phyloP scores from a whole-genome alignment of 2,888 invertebrate species.

The Thereva unica region DNA sequence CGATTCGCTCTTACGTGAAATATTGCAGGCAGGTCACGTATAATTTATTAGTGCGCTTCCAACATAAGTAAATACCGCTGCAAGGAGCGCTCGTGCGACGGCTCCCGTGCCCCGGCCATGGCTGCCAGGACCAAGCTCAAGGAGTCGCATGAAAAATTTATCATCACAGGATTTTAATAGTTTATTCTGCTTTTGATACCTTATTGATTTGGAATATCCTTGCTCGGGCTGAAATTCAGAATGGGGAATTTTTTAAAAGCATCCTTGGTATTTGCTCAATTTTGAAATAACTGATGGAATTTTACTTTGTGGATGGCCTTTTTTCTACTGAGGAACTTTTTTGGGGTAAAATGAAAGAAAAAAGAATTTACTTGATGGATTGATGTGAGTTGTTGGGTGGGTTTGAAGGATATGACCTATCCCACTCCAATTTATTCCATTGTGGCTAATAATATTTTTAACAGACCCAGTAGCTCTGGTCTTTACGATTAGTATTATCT shows the following conservation, averaged over 20 bases:
- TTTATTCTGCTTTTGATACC: constrained; percentile 18
- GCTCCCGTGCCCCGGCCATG: background rate
- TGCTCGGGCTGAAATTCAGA: background rate
- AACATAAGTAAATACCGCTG: constrained; percentile 27
- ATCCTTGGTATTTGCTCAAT: too few species aligned
- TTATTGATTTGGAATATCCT: constrained; percentile 23
- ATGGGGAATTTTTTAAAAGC: background rate
- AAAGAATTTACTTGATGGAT: too few species aligned
- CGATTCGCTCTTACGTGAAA: constrained; percentile 21
- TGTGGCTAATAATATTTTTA: too few species aligned
- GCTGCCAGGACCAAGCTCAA: background rate
- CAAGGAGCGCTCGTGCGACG: constrained; percentile 12
- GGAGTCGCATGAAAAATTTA: constrained; percentile 30
- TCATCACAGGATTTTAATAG: constrained; percentile 23
- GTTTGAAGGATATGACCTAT: too few species aligned
- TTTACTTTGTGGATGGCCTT: too few species aligned
- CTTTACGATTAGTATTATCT: too few species aligned
- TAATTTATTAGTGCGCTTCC: constrained; percentile 40
- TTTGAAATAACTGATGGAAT: too few species aligned
- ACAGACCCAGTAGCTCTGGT: too few species aligned
- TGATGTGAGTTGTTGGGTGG: too few species aligned
- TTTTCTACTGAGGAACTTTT: too few species aligned
- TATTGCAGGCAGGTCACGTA: constrained; percentile 40
- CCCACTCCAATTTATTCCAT: too few species aligned
- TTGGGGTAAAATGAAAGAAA: too few species aligned